A percentile compares a stretch with the other conserved stretches of the same genome.
Conservation (phyloP, 2,888 invertebrate species). For the Macaria liturata region DNA sequence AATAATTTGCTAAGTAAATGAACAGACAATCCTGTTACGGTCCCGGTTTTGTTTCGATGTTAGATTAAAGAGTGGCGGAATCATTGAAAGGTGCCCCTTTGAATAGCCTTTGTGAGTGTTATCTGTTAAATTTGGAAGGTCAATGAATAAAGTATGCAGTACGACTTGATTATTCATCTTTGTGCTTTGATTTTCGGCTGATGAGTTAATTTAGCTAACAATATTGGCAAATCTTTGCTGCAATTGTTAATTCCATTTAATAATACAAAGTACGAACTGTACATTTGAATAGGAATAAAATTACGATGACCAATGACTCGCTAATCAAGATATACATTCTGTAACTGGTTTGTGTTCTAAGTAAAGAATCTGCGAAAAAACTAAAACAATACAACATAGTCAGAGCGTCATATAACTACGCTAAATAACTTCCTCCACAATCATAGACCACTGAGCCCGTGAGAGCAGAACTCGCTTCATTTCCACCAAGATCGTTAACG, state of each 20-base stretch:
- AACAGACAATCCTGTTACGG: slow-evolving; percentile 81
- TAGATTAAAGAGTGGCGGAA: slow-evolving; percentile 78
- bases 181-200: slow-evolving; percentile 55
- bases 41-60: slow-evolving; percentile 78
- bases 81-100: slow-evolving; percentile 72
- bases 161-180: slow-evolving; percentile 69
- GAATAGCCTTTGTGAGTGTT: slow-evolving; percentile 70
- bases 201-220: slow-evolving; percentile 32
- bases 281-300: not conserved
- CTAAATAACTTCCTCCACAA: slow-evolving; percentile 8
- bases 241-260: not conserved
- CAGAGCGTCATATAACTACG: not conserved
- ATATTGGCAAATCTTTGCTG: slow-evolving; percentile 5
- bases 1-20: slow-evolving; percentile 84
- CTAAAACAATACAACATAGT: not conserved
- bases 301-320: not conserved
- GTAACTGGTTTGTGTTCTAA: too few species aligned
- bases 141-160: slow-evolving; percentile 73
- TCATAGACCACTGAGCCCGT: slow-evolving; percentile 15
- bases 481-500: slow-evolving; percentile 24
- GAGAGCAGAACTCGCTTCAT: slow-evolving; percentile 18
- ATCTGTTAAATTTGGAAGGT: slow-evolving; percentile 77
- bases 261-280: not conserved
- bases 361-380: not conserved
- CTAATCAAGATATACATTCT: not conserved